These are phyloP conservation scores for Semaprochilodus insignis DNA, from an alignment of 2,797 vertebrate species.

Conservation along the genomic window DNA sequence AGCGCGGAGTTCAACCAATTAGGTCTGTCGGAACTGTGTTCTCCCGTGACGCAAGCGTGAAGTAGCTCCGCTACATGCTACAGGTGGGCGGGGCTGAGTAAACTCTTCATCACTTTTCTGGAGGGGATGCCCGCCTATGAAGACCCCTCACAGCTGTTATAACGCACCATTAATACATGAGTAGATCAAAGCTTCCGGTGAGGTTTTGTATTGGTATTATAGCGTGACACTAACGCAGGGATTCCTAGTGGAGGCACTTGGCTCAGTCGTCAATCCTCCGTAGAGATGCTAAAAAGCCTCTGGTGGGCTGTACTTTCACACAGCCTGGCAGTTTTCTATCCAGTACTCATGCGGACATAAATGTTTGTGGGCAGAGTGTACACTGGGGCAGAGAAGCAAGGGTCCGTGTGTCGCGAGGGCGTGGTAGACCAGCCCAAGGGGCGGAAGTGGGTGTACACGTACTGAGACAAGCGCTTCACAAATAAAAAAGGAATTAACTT, in stretches of 20 bases:
- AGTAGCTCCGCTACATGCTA: neutral
- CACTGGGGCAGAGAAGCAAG: constrained; percentile 55
- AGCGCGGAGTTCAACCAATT: no score
- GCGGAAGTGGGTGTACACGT: constrained; percentile 86
- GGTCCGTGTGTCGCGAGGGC: constrained; percentile 88
- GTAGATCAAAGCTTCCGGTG: constrained; percentile 4
- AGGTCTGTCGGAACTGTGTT: neutral
- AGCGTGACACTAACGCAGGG: neutral
- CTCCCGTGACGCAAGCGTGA: neutral
- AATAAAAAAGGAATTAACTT: constrained; percentile 90
- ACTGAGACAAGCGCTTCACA: constrained; percentile 86
- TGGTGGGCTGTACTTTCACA: neutral
- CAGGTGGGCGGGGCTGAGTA: constrained; percentile 37
- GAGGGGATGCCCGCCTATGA: constrained; percentile 40
- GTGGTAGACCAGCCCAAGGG: constrained; percentile 87
- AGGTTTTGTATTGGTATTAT: neutral
- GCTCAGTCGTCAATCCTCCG: no score
- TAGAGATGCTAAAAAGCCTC: neutral
- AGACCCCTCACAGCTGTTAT: constrained; percentile 8
- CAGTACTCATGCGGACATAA: constrained; percentile 14
- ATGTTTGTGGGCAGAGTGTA: constrained; percentile 30
- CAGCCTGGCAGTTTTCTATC: no score
- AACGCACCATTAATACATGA: constrained; percentile 11
- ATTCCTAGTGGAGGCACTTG: neutral
- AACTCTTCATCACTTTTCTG: constrained; percentile 14